Conservation (phyloP, 2,113 vertebrate species). For the Gobius niger region DNA sequence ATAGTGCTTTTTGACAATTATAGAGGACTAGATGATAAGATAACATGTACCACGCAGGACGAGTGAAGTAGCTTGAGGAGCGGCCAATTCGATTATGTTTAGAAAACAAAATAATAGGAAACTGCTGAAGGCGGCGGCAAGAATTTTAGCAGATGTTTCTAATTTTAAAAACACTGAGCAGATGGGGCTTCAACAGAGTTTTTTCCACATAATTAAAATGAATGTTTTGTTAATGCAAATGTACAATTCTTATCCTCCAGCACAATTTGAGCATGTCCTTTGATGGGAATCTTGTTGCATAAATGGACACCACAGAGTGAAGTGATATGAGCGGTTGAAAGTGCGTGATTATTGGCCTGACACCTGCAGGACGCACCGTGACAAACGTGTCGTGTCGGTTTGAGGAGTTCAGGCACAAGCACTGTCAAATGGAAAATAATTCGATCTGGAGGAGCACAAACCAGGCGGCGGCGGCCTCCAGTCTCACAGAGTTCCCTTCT, state of each 20-base stretch:
- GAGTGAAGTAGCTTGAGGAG: not conserved
- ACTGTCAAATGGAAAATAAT: constrained; percentile 6
- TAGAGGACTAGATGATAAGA: not conserved
- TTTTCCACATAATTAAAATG: constrained; percentile 9
- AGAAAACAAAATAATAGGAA: not conserved
- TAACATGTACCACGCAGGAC: not conserved
- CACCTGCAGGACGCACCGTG: constrained; percentile 4
- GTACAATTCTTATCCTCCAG: not conserved
- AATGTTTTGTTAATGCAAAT: constrained; percentile 7
- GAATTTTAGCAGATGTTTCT: not conserved
- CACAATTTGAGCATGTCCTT: not conserved
- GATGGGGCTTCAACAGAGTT: constrained; percentile 28
- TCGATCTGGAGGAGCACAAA: not conserved
- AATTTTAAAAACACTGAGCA: constrained; percentile 18
- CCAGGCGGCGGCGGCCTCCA: not conserved
- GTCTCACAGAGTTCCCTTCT: not conserved
- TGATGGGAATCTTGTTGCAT: not conserved
- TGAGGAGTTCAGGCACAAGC: constrained; percentile 6
- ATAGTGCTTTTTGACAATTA: not conserved
- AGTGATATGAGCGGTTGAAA: not conserved
- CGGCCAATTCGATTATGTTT: not conserved
- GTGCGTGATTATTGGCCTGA: constrained; percentile 4
- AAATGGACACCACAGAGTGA: constrained; percentile 1
- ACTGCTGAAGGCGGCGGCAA: not conserved
- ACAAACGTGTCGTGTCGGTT: not conserved